Evolutionary conservation across 2,113 vertebrate species (phyloP), one percentile per base, ranked within the genome.

Genomic region (Lanius ludovicianus): DNA sequence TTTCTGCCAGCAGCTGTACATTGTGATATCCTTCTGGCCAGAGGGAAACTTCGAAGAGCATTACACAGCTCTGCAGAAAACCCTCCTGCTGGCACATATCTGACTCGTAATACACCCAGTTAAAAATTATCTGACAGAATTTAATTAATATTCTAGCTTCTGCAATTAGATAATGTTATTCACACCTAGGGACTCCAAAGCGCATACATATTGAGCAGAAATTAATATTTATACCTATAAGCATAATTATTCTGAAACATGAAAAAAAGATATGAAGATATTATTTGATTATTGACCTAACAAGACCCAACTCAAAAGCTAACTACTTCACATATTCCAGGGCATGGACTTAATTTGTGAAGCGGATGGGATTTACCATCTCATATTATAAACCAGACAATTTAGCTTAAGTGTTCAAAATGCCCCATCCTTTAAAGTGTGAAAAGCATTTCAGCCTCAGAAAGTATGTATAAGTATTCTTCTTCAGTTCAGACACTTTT

Each of bases 191-290:
- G 94, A 97, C 50, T 95, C n/a, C 27, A 82, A 84, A 89, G 59
- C 10, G 15, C 93, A 95, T 94, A 84, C 89, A 97, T 83, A 95
- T 90, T 94, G 92, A 97, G 88, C 60, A 95, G 87, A 91, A 96
- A 97, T 97, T 96, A 96, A 96, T 97, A 97, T 96, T 96, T 96
- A 97, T 97, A 49, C 15, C 78, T 95, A 62, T 69, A 83, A 91
- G 49, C 55, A 81, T 96, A 93, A 97, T 97, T 96, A 96, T 97
- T 96, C 92, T 83, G 84, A 96, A 95, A 96, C 79, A 92, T 37
- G 42, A 44, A n/a, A 84, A 67, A 75, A 92, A 75, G 20, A 67
- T 70, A 90, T 35, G 35, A 93, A 87, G 81, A 64, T 94, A 94
- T 93, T 91, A 91, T 94, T 87, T 97, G 64, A 92, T 95, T 95